Conservation (phyloP, 1,140 invertebrate genomes). For the Thalassaphorura encarpata region DNA sequence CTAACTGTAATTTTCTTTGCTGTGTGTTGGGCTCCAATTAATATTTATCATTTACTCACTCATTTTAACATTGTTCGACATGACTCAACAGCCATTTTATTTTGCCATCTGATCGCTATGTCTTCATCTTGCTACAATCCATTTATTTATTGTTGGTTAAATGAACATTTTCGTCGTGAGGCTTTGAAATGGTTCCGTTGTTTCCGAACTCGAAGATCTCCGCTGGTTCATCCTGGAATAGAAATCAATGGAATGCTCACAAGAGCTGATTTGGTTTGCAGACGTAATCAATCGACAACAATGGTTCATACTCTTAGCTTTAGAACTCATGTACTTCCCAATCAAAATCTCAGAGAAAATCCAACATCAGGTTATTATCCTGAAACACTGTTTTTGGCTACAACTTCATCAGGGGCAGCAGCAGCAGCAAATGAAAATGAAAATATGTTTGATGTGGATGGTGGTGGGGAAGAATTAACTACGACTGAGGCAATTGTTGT, state of each 20-base stretch:
- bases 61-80: constrained; percentile 37
- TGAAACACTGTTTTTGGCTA: background rate
- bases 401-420: background rate
- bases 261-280: constrained; percentile 7
- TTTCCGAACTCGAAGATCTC: constrained; percentile 20
- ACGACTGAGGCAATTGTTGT: too few species aligned
- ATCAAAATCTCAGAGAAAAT: background rate
- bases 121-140: constrained; percentile 47
- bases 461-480: too few species aligned
- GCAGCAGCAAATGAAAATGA: background rate
- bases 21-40: constrained; percentile 44
- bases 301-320: constrained; percentile 8
- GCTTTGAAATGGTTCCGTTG: constrained; percentile 30
- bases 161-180: constrained; percentile 42
- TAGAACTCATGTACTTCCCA: background rate
- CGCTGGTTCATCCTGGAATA: constrained; percentile 18
- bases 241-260: constrained; percentile 26
- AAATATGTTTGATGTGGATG: too few species aligned
- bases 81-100: constrained; percentile 36
- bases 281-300: constrained; percentile 13
- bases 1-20: constrained; percentile 45
- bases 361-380: background rate
- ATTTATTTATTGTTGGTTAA: constrained; percentile 45
- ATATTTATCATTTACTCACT: constrained; percentile 41
- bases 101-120: constrained; percentile 44